Conservation (phyloP, 2,888 invertebrate species). For the Dryadula phaetusa region DNA sequence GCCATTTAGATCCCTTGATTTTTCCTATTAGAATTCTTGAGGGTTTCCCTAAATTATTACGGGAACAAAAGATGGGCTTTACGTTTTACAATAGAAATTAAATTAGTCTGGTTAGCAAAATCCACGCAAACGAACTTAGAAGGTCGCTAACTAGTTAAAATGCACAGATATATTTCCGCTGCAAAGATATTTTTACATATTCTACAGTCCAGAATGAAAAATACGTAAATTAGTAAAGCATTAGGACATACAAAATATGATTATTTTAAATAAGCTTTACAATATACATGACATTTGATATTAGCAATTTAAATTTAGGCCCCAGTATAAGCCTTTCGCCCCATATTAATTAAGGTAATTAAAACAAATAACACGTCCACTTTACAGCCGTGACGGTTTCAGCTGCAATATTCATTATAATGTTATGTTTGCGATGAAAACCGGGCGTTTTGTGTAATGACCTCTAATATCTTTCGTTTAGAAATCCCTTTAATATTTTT, state of each 20-base stretch:
- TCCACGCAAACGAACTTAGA: too few species aligned
- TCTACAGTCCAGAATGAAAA: too few species aligned
- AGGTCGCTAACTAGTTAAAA: too few species aligned
- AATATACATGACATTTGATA: conserved; percentile 8
- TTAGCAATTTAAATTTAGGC: conserved; percentile 15
- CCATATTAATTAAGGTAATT: conserved; percentile 26
- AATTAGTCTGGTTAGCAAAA: too few species aligned
- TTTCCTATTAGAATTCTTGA: too few species aligned
- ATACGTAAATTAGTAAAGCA: too few species aligned
- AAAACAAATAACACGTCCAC: conserved; percentile 24
- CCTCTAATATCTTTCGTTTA: conserved; percentile 2
- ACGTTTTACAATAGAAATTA: too few species aligned
- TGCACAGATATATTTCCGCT: too few species aligned
- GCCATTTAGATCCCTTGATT: too few species aligned
- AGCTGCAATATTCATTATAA: conserved; percentile 9
- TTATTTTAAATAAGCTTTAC: neutral
- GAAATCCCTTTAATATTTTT: neutral
- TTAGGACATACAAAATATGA: neutral
- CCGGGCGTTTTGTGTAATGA: conserved; percentile 1
- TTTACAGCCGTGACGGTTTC: conserved; percentile 21
- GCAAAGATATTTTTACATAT: too few species aligned
- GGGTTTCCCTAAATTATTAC: too few species aligned
- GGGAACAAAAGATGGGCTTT: too few species aligned
- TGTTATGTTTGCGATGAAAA: conserved; percentile 12
- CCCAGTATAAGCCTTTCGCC: conserved; percentile 7